A percentile compares a stretch with the other conserved stretches of the same genome.
These are phyloP conservation scores for Catocala fraxini DNA, from an alignment of 2,888 invertebrate species.

Conservation along the genomic window DNA sequence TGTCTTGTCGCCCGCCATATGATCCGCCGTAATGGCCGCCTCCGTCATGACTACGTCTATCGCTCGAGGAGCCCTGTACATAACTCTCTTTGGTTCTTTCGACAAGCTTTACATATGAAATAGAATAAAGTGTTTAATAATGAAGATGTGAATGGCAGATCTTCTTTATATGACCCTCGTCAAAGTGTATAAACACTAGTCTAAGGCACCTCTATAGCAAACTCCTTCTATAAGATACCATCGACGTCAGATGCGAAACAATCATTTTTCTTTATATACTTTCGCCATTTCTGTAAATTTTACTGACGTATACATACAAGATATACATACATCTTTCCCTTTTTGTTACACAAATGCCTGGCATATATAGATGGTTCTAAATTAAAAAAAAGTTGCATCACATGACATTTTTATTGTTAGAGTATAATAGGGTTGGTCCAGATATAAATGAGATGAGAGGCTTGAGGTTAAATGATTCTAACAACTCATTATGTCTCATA, in stretches of 20 bases:
- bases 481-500: conserved; percentile 42
- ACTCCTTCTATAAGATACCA: conserved; percentile 15
- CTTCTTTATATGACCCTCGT: conserved; percentile 41
- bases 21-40: conserved; percentile 87
- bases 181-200: conserved; percentile 38
- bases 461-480: conserved; percentile 43
- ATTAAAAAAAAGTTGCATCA: conserved; percentile 26
- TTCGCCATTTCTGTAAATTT: conserved; percentile 36
- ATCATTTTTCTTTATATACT: conserved; percentile 32
- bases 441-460: conserved; percentile 34
- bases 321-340: conserved; percentile 25
- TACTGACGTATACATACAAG: conserved; percentile 17
- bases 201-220: conserved; percentile 17
- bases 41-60: conserved; percentile 87
- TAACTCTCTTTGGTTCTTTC: conserved; percentile 80
- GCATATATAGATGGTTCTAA: conserved; percentile 25
- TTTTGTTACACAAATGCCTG: conserved; percentile 28
- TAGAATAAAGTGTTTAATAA: conserved; percentile 59
- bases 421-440: conserved; percentile 37
- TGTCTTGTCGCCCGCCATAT: conserved; percentile 87
- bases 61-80: conserved; percentile 86
- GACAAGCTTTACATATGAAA: conserved; percentile 66
- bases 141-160: conserved; percentile 45
- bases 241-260: conserved; percentile 34
- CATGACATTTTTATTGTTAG: conserved; percentile 34